A percentile compares a stretch with the other conserved stretches of the same genome.
These are phyloP conservation scores for Drosophila ezoana DNA, from an alignment of 2,888 invertebrate species.

Conservation along the genomic window DNA sequence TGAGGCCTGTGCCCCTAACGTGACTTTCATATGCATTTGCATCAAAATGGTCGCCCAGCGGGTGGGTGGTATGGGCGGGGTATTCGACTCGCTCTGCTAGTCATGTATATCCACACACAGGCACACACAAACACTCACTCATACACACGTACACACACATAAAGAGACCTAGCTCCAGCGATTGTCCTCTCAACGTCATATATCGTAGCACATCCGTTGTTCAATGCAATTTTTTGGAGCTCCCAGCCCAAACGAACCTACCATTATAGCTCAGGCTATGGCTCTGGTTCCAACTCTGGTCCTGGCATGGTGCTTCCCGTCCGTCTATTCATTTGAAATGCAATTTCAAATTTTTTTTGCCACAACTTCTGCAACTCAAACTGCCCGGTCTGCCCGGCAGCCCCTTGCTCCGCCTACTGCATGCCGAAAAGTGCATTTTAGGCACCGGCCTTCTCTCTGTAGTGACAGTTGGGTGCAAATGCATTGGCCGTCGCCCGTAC, in stretches of 20 bases:
- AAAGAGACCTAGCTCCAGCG: constrained; percentile 28
- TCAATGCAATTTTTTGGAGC: constrained; percentile 64
- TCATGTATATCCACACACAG: constrained; percentile 63
- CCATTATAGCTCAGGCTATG: constrained; percentile 37
- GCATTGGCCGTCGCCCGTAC: constrained; percentile 40
- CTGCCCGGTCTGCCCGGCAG: constrained; percentile 22
- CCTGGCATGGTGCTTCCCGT: constrained; percentile 20
- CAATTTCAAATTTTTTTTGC: constrained; percentile 76
- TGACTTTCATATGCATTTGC: constrained; percentile 72
- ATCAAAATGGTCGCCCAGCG: constrained; percentile 57
- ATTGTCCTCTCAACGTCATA: constrained; percentile 64
- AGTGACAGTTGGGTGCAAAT: constrained; percentile 40
- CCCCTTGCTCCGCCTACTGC: constrained; percentile 15
- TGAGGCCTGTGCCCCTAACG: constrained; percentile 40
- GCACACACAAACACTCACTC: constrained; percentile 1
- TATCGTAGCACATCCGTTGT: constrained; percentile 74
- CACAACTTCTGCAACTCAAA: constrained; percentile 62
- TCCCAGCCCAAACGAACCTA: constrained; percentile 46
- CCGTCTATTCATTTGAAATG: constrained; percentile 79
- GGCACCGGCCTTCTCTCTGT: constrained; percentile 52
- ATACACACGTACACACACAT: constrained; percentile 13
- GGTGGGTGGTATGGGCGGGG: constrained; percentile 5
- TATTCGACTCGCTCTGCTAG: constrained; percentile 54
- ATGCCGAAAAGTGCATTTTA: constrained; percentile 80
- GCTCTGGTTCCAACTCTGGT: constrained; percentile 16